These are phyloP conservation scores for Notothenia coriiceps DNA, from an alignment of 2,113 vertebrate genomes.

Conservation along the genomic window DNA sequence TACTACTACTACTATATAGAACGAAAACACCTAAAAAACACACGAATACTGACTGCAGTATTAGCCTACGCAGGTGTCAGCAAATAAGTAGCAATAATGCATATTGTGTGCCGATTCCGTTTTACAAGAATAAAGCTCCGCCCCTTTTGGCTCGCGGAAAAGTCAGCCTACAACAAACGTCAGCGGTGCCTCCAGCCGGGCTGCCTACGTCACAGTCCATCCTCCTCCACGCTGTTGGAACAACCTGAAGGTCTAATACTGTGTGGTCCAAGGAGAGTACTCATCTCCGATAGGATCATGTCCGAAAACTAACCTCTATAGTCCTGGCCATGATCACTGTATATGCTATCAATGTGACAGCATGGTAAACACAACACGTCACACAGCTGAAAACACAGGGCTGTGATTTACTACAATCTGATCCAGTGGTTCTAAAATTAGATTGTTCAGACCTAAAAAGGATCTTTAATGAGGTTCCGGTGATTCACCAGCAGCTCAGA, in stretches of 20 bases:
- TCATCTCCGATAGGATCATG: slow-evolving; percentile 6
- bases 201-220: slow-evolving; percentile 62
- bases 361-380: neutral
- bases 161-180: slow-evolving; percentile 58
- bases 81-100: neutral
- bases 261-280: slow-evolving; percentile 46
- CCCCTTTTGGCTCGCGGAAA: slow-evolving; percentile 41
- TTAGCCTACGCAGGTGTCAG: neutral
- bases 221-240: slow-evolving; percentile 26
- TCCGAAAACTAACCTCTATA: neutral
- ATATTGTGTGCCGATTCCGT: slow-evolving; percentile 17
- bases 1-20: neutral
- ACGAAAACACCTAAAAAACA: neutral
- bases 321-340: neutral
- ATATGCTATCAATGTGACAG: neutral
- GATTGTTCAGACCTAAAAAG: neutral
- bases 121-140: slow-evolving; percentile 35
- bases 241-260: slow-evolving; percentile 48
- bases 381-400: neutral
- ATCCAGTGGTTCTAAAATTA: neutral
- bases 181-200: slow-evolving; percentile 51
- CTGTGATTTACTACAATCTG: neutral
- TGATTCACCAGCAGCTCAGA: slow-evolving; percentile 19
- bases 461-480: neutral
- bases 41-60: neutral